phyloP scores from a whole-genome alignment of 2,113 vertebrate species.

The Aphelocoma coerulescens region DNA sequence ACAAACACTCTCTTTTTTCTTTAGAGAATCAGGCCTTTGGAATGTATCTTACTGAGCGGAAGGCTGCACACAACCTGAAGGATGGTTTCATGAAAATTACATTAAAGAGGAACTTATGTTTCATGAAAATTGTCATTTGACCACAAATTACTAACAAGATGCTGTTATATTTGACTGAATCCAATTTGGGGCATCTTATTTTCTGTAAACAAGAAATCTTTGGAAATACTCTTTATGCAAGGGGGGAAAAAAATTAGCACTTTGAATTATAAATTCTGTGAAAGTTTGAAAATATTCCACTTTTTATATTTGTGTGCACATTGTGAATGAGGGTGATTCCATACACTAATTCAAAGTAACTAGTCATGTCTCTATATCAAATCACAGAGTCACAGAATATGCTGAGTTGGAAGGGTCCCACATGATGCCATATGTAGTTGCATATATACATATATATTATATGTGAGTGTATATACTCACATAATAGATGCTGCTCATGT shows the following conservation, averaged over 20 bases:
- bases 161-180: not conserved
- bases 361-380: not conserved
- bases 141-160: not conserved
- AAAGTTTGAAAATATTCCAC: not conserved
- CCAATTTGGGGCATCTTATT: not conserved
- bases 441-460: not conserved
- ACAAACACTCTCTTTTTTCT: conserved; percentile 4
- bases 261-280: not conserved
- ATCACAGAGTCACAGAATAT: not conserved
- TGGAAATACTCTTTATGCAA: not conserved
- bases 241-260: not conserved
- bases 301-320: not conserved
- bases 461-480: not conserved
- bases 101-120: not conserved
- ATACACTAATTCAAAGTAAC: not conserved
- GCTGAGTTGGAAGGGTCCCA: not conserved
- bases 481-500: not conserved
- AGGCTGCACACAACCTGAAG: not conserved
- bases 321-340: not conserved
- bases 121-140: not conserved
- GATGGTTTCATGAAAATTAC: conserved; percentile 9
- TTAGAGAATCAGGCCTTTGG: not conserved
- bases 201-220: not conserved
- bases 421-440: not conserved
- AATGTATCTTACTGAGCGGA: conserved; percentile 8